Percentiles rank a stretch among this genome's conserved stretches.
Evolutionary conservation across 2,888 invertebrate species (phyloP).

Genomic region (Cordilura impudica): DNA sequence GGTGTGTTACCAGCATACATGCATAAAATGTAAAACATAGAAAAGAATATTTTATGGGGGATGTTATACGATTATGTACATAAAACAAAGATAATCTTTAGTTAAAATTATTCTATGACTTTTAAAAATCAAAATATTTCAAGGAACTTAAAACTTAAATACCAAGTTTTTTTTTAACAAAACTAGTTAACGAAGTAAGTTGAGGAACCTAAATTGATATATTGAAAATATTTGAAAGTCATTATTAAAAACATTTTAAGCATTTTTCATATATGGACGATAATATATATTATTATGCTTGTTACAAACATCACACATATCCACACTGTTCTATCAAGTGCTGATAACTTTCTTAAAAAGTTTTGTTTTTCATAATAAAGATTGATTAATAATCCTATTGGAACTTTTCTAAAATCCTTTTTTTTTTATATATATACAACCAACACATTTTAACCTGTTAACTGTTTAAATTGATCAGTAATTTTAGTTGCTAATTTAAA

Average conservation of each 20-base stretch:
- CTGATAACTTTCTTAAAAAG: not conserved
- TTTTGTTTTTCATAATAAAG: not conserved
- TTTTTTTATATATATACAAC: too few species aligned
- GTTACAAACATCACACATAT: too few species aligned
- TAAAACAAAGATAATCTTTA: conserved; percentile 44
- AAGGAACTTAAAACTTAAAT: not conserved
- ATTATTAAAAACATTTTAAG: too few species aligned
- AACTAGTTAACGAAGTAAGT: too few species aligned
- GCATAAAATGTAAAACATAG: not conserved
- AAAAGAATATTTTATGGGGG: conserved; percentile 40
- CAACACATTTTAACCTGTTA: too few species aligned
- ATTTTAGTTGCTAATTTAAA: too few species aligned
- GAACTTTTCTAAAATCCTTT: not conserved
- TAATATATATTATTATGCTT: too few species aligned
- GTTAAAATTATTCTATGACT: conserved; percentile 16
- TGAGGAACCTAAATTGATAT: too few species aligned
- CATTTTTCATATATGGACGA: too few species aligned
- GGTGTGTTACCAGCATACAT: conserved; percentile 51
- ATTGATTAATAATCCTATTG: not conserved
- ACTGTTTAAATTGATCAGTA: too few species aligned
- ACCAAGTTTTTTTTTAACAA: not conserved
- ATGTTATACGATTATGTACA: conserved; percentile 33
- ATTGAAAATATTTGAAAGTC: too few species aligned
- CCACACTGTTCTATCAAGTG: too few species aligned
- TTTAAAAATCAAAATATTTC: conserved; percentile 5